These are phyloP conservation scores for Melieria omissa DNA, from an alignment of 2,888 invertebrate genomes.

Conservation along the genomic window DNA sequence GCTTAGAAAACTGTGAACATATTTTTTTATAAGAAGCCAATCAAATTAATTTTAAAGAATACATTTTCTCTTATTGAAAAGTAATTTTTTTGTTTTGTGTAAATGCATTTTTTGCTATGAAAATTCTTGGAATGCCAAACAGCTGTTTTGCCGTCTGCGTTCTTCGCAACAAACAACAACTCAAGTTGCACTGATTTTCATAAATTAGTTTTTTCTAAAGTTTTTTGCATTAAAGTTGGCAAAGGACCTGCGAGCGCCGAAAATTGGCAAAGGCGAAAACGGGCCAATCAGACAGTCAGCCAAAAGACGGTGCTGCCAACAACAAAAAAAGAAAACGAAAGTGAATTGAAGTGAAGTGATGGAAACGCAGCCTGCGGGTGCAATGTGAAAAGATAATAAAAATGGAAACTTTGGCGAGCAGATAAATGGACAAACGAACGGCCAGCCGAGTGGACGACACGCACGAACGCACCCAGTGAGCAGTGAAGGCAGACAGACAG, in stretches of 20 bases:
- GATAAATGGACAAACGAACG: neutral
- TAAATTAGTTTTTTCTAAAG: slow-evolving; percentile 55
- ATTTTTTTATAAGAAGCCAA: no score
- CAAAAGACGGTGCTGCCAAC: neutral
- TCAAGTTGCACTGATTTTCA: slow-evolving; percentile 49
- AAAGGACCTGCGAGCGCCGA: neutral
- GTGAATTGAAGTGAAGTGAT: no score
- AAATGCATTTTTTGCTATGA: neutral
- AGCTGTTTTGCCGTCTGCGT: slow-evolving; percentile 19
- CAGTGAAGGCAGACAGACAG: slow-evolving; percentile 1
- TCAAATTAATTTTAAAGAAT: no score
- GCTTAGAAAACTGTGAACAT: no score
- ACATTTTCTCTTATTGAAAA: no score
- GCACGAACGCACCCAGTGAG: neutral
- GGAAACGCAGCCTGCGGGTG: no score
- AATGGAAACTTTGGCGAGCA: no score
- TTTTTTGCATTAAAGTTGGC: slow-evolving; percentile 46
- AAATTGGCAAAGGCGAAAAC: slow-evolving; percentile 28
- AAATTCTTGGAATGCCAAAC: slow-evolving; percentile 8
- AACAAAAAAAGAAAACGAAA: neutral
- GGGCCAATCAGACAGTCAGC: neutral
- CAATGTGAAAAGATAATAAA: no score
- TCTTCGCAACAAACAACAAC: no score
- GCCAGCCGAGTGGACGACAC: no score
- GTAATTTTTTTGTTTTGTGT: no score